A percentile compares a stretch with the other conserved stretches of the same genome.
phyloP scores from a whole-genome alignment of 2,888 invertebrate genomes.

The Drosophila picticornis region DNA sequence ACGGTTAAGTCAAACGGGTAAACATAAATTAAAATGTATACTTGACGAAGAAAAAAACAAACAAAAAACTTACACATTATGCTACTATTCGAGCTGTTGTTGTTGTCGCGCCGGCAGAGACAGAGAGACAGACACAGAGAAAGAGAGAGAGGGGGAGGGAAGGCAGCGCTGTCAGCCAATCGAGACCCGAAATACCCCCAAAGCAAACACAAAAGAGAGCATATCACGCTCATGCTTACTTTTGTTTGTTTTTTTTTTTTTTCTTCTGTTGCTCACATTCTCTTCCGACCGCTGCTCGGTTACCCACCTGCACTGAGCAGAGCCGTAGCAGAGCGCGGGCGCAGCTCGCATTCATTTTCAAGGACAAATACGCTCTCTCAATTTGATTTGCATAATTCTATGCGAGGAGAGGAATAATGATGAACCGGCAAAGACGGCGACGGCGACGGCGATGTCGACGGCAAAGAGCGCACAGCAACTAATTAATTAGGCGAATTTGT shows the following conservation, averaged over 20 bases:
- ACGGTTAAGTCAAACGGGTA: conserved; percentile 3
- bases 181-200: background rate
- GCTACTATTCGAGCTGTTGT: background rate
- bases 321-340: conserved; percentile 36
- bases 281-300: conserved; percentile 15
- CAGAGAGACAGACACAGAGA: background rate
- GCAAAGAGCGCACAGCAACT: conserved; percentile 25
- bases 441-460: background rate
- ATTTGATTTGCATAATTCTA: conserved; percentile 56
- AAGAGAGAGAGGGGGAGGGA: background rate
- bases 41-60: background rate
- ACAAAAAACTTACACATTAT: conserved; percentile 1
- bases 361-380: conserved; percentile 48
- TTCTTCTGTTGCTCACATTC: background rate
- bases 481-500: conserved; percentile 29
- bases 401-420: conserved; percentile 8
- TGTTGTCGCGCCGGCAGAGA: conserved; percentile 3
- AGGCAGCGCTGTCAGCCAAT: conserved; percentile 1
- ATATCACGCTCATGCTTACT: background rate
- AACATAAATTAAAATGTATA: conserved; percentile 5
- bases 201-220: conserved; percentile 8
- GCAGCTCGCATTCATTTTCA: conserved; percentile 43
- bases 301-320: conserved; percentile 24
- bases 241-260: conserved; percentile 1
- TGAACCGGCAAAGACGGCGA: conserved; percentile 27